Evolutionary conservation across 2,888 invertebrate species (phyloP).

Genomic region (Diachrysia chrysitis): DNA sequence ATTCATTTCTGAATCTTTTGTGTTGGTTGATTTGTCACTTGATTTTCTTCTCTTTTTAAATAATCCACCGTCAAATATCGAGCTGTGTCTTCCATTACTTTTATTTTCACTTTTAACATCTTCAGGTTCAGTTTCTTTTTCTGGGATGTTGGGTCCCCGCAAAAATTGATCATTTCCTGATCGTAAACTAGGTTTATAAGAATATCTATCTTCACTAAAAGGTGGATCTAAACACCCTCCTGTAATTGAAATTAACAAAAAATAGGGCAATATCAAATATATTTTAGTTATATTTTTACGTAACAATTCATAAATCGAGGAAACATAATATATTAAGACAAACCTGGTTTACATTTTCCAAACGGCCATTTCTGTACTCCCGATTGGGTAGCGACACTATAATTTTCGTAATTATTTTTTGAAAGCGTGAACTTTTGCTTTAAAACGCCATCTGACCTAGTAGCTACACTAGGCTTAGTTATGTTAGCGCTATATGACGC

Average conservation of each 20-base stretch:
- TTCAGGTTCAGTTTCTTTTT: slow-evolving; percentile 1
- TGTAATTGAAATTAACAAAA: slow-evolving; percentile 53
- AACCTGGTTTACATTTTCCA: slow-evolving; percentile 83
- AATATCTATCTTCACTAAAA: slow-evolving; percentile 78
- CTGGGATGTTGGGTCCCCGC: not conserved
- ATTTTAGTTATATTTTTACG: no score
- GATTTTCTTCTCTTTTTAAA: slow-evolving; percentile 53
- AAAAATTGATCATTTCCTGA: slow-evolving; percentile 11
- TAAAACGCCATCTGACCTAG: slow-evolving; percentile 58
- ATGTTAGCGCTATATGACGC: slow-evolving; percentile 44
- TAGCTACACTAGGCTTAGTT: slow-evolving; percentile 29
- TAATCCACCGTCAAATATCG: slow-evolving; percentile 49
- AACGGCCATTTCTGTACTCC: slow-evolving; percentile 68
- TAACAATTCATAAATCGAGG: not conserved
- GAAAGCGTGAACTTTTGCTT: slow-evolving; percentile 59
- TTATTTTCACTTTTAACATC: slow-evolving; percentile 12
- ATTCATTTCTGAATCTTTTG: slow-evolving; percentile 18
- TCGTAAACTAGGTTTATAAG: slow-evolving; percentile 63
- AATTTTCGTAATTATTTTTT: slow-evolving; percentile 55
- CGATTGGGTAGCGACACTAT: slow-evolving; percentile 34
- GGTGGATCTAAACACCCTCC: slow-evolving; percentile 85
- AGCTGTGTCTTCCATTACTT: slow-evolving; percentile 38
- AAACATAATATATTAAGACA: slow-evolving; percentile 3
- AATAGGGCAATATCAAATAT: not conserved
- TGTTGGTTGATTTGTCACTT: slow-evolving; percentile 36